Base-by-base conservation (phyloP, 2,888 invertebrate species). In the Dromius quadrimaculatus region DNA sequence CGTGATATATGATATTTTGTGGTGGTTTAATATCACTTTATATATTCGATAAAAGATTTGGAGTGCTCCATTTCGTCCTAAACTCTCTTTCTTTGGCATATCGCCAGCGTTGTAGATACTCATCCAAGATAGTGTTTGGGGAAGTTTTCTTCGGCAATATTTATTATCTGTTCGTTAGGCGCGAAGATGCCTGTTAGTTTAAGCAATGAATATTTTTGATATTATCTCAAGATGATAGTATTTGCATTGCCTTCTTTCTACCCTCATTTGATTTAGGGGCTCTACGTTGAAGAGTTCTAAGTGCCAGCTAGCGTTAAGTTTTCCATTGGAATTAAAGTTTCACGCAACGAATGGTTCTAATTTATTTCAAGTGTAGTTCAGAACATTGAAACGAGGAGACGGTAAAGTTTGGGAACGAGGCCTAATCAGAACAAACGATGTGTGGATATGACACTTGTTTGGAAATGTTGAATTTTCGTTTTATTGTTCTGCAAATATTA, bases 101-200 rank as follows among this genome's bases (percentile, higher is more conserved):
- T 4, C 8, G 68, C 68, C 68, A 68, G 23, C 38, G 1, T n/a
- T n/a, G n/a, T n/a, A n/a, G 57, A 68, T 68, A 68, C 59, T 32
- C 57, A 43, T 8, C 11, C 28, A 32, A 59, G 59, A 57, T 68
- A 68, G 68, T 59, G 68, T 68, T 43, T 62, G 11, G 11, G 38
- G 47, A 17, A 65, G 50, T 65, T 68, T 68, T 59, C 68, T 59
- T 28, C 19, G 28, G 43, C 57, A 59, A 68, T 68, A 68, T 68
- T 68, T 68, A 68, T 68, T 59, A 68, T 59, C 68, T 59, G 32
- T 68, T 68, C 68, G 59, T 68, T 68, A 68, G 38, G 34, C 32
- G 32, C 43, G 22, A 43, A 20, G 66, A 43, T n/a, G 63, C 63
- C 32, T 38, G 61, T 61, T 61, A 41, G 43, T 23, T 22, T 11